Base-by-base conservation (phyloP, 2,113 vertebrate genomes). In the Crotalus horridus region DNA sequence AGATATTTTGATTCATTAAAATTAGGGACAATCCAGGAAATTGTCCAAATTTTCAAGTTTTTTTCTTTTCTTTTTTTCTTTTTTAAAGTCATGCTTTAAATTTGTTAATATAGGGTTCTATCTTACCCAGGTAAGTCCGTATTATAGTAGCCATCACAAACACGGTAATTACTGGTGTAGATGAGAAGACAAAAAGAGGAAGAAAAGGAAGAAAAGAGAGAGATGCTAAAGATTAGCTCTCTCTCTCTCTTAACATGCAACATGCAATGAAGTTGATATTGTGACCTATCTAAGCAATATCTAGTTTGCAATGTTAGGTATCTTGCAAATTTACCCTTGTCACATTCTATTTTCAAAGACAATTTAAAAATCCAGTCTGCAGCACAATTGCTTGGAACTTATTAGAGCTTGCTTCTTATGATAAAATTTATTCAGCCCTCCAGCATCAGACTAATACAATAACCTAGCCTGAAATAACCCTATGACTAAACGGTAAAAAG, bases 81-180 rank as follows among this genome's bases (percentile, higher is more conserved):
- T 58, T 20, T 85, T 95, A 96, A 97, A 96, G 87, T 97, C 98
- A 98, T 98, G 98, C 98, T 91, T 96, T 97, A 98, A 97, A 95
- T 97, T 97, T 97, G 97, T 98, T 98, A 98, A 98, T 98, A 97
- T 97, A 98, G 97, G 97, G 97, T 98, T 98, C 97, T 98, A 98
- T 98, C 99, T 99, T 99, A 99, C 99, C 99, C 99, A 97, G 99
- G 99, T 98, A 99, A 99, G 99, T 99, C 99, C 97, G 99, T 99
- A 99, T 99, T 99, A 99, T 99, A 99, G 99, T 99, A 99, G 98
- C 99, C 99, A 96, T 99, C 99, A 98, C 99, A 99, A 98, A 99
- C 99, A 98, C 98, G 99, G 98, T 99, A 99, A 99, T 99, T 99
- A 99, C 99, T 99, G 99, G 98, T 98, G 97, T 98, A 97, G 98